Percentiles rank a stretch among this genome's conserved stretches.
Evolutionary conservation across 2,888 invertebrate genomes (phyloP).

Genomic region (Lysandra bellargus): DNA sequence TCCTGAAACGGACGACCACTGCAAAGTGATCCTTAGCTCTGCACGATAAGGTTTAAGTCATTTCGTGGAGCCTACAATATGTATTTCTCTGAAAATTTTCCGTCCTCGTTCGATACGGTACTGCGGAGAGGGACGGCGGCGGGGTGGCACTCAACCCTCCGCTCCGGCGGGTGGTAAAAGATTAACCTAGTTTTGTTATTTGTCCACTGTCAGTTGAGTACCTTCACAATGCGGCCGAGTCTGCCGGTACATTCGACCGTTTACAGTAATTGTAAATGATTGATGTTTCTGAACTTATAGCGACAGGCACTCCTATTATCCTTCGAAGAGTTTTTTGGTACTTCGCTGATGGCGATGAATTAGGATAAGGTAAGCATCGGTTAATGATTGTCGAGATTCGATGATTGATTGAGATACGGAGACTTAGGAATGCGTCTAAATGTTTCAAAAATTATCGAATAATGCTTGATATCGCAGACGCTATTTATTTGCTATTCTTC

Average conservation of each 20-base stretch:
- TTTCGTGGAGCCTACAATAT: constrained; percentile 19
- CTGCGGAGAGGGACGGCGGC: constrained; percentile 57
- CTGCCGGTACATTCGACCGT: constrained; percentile 72
- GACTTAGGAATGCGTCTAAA: neutral
- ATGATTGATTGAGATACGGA: neutral
- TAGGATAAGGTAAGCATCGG: constrained; percentile 7
- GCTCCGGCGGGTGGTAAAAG: constrained; percentile 74
- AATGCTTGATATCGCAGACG: too few species aligned
- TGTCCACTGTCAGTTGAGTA: constrained; percentile 80
- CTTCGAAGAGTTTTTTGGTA: constrained; percentile 35
- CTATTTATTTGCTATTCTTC: too few species aligned
- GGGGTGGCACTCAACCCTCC: constrained; percentile 71
- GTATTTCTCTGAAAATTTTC: constrained; percentile 50
- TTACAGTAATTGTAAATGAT: constrained; percentile 80
- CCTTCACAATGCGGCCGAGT: constrained; percentile 77
- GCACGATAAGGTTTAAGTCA: constrained; percentile 25
- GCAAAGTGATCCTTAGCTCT: constrained; percentile 51
- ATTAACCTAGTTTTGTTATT: constrained; percentile 81
- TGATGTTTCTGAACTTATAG: constrained; percentile 72
- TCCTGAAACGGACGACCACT: constrained; percentile 63
- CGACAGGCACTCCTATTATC: constrained; percentile 62
- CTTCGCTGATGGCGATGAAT: constrained; percentile 17
- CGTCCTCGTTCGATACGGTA: constrained; percentile 66
- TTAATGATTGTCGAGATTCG: neutral
- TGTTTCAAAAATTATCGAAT: neutral